Percentiles rank a stretch among this genome's conserved stretches.
These are phyloP conservation scores for Frankliniella fusca DNA, from an alignment of 2,888 invertebrate species.

Conservation along the genomic window DNA sequence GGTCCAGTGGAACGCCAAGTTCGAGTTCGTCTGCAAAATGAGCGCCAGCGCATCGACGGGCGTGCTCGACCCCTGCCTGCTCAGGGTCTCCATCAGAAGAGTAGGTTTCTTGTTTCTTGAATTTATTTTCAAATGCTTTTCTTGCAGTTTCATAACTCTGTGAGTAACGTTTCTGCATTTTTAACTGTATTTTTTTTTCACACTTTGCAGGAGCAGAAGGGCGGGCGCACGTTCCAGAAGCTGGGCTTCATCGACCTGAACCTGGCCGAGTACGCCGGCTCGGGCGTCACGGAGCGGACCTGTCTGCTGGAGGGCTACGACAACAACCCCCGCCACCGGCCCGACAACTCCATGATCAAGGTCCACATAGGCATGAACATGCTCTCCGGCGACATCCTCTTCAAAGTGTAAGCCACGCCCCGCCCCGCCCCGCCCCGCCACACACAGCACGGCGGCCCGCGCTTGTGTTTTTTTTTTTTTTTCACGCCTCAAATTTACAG, in stretches of 20 bases:
- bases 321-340: slow-evolving; percentile 66
- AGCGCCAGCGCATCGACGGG: slow-evolving; percentile 93
- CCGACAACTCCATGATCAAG: slow-evolving; percentile 93
- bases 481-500: too few relatives aligned
- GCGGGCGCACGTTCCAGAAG: slow-evolving; percentile 86
- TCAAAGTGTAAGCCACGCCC: slow-evolving; percentile 81
- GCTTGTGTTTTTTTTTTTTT: too few relatives aligned
- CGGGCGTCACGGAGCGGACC: slow-evolving; percentile 78
- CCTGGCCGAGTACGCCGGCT: slow-evolving; percentile 93
- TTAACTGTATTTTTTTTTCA: slow-evolving; percentile 34
- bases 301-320: slow-evolving; percentile 96
- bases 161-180: too few relatives aligned
- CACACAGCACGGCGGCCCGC: too few relatives aligned
- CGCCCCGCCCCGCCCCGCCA: too few relatives aligned
- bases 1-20: slow-evolving; percentile 87
- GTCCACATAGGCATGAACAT: slow-evolving; percentile 90
- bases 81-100: slow-evolving; percentile 92
- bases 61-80: slow-evolving; percentile 86
- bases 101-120: slow-evolving; percentile 50
- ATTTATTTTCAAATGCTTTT: slow-evolving; percentile 3
- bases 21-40: slow-evolving; percentile 94
- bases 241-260: slow-evolving; percentile 97
- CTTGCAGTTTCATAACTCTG: too few relatives aligned
- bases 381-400: slow-evolving; percentile 92
- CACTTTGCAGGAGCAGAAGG: slow-evolving; percentile 58